Base-by-base conservation (phyloP, 2,888 invertebrate species). In the Buathra laborator region DNA sequence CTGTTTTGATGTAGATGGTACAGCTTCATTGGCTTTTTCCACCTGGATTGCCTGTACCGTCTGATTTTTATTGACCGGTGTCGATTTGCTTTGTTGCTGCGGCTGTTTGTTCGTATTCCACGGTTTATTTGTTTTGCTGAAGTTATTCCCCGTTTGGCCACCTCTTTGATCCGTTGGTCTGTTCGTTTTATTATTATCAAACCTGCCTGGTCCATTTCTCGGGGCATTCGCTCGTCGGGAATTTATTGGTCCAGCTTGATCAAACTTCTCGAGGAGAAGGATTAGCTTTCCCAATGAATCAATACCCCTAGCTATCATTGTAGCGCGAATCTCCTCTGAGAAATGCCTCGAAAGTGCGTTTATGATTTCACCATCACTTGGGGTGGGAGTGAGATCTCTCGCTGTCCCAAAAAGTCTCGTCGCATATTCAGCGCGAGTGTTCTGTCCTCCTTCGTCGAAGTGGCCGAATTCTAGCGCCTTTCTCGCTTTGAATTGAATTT, bases 401-500 rank as follows among this genome's bases (percentile, higher is more conserved):
- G 51, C 64, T 19, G 46, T 68, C 0, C 44, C 44, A n/a, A 46
- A 59, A 0, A 68, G 29, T 5, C 29, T 6, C 0, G 67, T 59
- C 1, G 67, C 77, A 14, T 76, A 67, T 24, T 66, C 66, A 16
- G 76, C 76, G 19, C 66, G 16, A 1, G 53, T 76, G 14, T 14
- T 12, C 3, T 12, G 14, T 3, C 46, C 32, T 0, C 3, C 6
- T 2, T 37, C n/a, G n/a, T n/a, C n/a, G n/a, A n/a, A n/a, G n/a
- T n/a, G n/a, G n/a, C n/a, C n/a, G n/a, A n/a, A n/a, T n/a, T n/a
- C n/a, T n/a, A n/a, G n/a, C n/a, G n/a, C n/a, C n/a, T n/a, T n/a
- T n/a, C n/a, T n/a, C n/a, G n/a, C n/a, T n/a, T n/a, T n/a, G n/a
- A n/a, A n/a, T n/a, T n/a, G n/a, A n/a, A n/a, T n/a, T n/a, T n/a